phyloP scores from a whole-genome alignment of 2,888 invertebrate genomes.

The Pharmacophagus antenor region DNA sequence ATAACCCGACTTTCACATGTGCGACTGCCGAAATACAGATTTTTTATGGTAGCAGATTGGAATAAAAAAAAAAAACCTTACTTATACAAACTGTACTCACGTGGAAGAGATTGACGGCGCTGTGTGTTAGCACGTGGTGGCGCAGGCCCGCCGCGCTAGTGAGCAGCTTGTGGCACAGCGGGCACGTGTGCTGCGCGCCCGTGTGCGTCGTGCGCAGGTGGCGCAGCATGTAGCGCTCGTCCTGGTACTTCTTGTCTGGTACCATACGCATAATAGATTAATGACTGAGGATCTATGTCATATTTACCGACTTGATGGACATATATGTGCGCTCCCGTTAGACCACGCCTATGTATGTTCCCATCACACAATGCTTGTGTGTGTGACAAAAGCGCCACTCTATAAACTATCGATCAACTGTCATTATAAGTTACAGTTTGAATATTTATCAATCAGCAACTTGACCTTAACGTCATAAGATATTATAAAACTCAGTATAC shows the following conservation, averaged over 20 bases:
- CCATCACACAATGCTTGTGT: too few relatives aligned
- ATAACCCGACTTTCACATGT: not conserved
- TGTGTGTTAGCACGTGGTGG: constrained; percentile 76
- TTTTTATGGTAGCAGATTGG: not conserved
- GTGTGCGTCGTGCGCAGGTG: constrained; percentile 75
- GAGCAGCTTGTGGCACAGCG: constrained; percentile 66
- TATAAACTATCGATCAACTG: too few relatives aligned
- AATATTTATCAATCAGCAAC: too few relatives aligned
- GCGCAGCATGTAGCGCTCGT: constrained; percentile 76
- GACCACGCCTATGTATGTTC: too few relatives aligned
- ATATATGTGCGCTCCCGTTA: too few relatives aligned
- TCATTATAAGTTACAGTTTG: too few relatives aligned
- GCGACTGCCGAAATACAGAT: not conserved
- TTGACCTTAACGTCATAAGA: too few relatives aligned
- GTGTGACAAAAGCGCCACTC: too few relatives aligned
- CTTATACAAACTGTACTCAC: constrained; percentile 39
- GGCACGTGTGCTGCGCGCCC: constrained; percentile 61
- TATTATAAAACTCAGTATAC: too few relatives aligned
- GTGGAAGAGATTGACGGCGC: constrained; percentile 61
- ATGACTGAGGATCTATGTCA: too few relatives aligned
- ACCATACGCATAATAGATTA: not conserved
- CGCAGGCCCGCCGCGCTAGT: constrained; percentile 58
- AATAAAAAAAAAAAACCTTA: too few relatives aligned
- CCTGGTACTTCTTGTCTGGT: constrained; percentile 65
- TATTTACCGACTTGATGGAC: too few relatives aligned